Conservation (phyloP, 2,113 vertebrate species). For the Corynorhinus townsendii region DNA sequence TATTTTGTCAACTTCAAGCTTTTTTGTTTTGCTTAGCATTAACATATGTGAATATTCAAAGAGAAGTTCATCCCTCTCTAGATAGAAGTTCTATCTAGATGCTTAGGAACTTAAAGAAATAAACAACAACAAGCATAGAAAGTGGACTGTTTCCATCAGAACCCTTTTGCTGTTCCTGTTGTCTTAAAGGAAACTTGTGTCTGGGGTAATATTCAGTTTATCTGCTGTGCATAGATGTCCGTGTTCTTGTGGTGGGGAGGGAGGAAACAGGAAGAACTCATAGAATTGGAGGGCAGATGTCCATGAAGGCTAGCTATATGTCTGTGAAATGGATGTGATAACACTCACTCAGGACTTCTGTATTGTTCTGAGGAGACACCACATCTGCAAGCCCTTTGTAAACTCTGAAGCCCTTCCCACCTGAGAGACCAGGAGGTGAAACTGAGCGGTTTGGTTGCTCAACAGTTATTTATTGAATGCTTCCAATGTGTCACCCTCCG, state of each 20-base stretch:
- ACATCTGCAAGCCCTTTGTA: not conserved
- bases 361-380: not conserved
- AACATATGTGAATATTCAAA: not conserved
- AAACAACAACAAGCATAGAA: not conserved
- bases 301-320: not conserved
- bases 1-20: not conserved
- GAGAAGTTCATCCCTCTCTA: not conserved
- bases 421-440: not conserved
- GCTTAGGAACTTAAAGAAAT: conserved; percentile 14
- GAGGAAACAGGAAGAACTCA: not conserved
- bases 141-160: not conserved
- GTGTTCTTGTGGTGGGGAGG: not conserved
- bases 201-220: not conserved
- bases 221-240: not conserved
- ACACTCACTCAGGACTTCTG: not conserved
- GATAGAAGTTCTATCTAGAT: not conserved
- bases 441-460: not conserved
- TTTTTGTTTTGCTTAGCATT: not conserved
- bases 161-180: not conserved
- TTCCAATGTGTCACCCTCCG: not conserved
- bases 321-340: not conserved
- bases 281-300: not conserved
- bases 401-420: not conserved
- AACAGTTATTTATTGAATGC: not conserved
- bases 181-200: not conserved